Evolutionary conservation across 2,113 vertebrate genomes (phyloP), one percentile per base, ranked within the genome.

Genomic region (Macheiramphus alcinus): DNA sequence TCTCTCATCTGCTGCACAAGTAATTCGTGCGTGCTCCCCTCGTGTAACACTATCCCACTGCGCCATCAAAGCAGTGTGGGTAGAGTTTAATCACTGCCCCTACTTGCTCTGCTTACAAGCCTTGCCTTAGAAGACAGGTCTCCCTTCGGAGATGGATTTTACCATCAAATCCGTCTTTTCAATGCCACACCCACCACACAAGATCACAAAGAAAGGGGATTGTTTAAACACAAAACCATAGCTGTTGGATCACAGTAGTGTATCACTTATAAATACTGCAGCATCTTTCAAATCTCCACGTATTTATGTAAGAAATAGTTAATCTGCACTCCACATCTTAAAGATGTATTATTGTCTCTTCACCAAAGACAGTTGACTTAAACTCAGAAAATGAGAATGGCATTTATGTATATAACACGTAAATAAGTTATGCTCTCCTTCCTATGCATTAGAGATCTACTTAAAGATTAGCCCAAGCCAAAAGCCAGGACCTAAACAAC

Each of bases 141-240:
- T 89, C 31, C 47, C 85, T 83, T 96, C 26, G 2, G 81, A 96
- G 70, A 92, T 74, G 85, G 86, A 94, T 97, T 97, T 96, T 88
- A 80, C 81, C 58, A 11, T 70, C 94, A 97, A 97, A 97, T 96
- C 96, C 80, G 31, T 93, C 95, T 96, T 97, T 97, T 95, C 94
- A 96, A 19, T 90, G 68, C 85, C 93, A 93, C 97, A 94, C 92
- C 95, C 83, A 94, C 68, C 11, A 18, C 73, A 95, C 87, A 95
- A 83, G 88, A 96, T 88, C 92, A 95, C 97, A 97, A 97, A 96
- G 95, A 86, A 95, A 82, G 34, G 62, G 59, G 59, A 90, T 84
- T 90, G 79, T 76, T 97, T 90, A 62, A 92, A 92, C 75, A 94
- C 80, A 82, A 95, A 96, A 67, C 91, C 88, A 94, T 91, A 96